Conservation (phyloP, 2,888 invertebrate genomes). For the Ochropleura leucogaster region DNA sequence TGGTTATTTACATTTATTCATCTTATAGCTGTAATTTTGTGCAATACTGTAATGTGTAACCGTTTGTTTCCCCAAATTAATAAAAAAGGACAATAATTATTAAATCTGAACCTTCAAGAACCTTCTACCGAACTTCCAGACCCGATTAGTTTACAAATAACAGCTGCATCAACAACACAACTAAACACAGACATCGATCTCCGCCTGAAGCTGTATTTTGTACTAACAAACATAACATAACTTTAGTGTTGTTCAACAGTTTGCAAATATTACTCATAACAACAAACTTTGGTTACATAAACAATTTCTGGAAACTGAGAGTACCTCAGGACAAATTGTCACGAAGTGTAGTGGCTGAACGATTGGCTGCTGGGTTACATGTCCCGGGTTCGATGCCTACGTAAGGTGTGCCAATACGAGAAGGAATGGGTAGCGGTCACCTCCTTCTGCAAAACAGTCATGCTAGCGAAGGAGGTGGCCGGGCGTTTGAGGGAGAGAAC, state of each 20-base stretch:
- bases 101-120: not conserved
- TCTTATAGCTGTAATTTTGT: too few species aligned
- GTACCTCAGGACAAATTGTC: not conserved
- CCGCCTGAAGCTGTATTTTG: conserved; percentile 1
- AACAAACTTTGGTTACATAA: not conserved
- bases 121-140: not conserved
- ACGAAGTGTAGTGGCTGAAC: not conserved
- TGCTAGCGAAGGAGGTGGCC: too few species aligned
- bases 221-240: conserved; percentile 21
- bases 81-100: too few species aligned
- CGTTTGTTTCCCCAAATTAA: too few species aligned
- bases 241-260: conserved; percentile 16
- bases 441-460: too few species aligned
- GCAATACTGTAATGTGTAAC: too few species aligned
- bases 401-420: too few species aligned
- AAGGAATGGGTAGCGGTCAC: too few species aligned
- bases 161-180: conserved; percentile 11
- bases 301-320: conserved; percentile 1
- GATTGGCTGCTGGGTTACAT: not conserved
- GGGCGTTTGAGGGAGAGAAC: too few species aligned
- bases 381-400: not conserved
- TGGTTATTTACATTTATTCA: too few species aligned
- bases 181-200: not conserved
- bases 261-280: conserved; percentile 3
- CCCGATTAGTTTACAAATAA: conserved; percentile 22